Evolutionary conservation across 2,113 vertebrate species (phyloP).

Genomic region (Hemibagrus wyckioides): DNA sequence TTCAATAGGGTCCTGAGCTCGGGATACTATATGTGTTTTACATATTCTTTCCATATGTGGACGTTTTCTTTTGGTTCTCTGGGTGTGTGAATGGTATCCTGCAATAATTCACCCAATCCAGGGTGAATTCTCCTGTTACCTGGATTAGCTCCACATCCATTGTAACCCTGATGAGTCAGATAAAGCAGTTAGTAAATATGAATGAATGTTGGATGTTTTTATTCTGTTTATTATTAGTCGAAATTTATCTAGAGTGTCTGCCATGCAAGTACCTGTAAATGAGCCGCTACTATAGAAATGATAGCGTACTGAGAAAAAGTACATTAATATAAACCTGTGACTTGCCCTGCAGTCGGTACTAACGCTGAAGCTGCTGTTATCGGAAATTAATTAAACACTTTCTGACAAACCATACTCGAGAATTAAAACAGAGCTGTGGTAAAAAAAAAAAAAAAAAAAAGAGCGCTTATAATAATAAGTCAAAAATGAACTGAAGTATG

Average conservation of each 20-base stretch:
- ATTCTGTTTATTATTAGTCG: background rate
- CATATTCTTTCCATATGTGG: background rate
- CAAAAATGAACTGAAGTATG: background rate
- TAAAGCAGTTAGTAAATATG: background rate
- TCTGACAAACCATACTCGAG: background rate
- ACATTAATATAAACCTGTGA: conserved; percentile 1
- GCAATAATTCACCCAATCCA: background rate
- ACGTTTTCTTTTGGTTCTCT: background rate
- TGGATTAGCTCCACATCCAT: background rate
- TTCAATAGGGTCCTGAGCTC: background rate
- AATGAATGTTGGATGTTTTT: background rate
- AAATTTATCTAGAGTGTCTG: background rate
- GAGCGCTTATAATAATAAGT: background rate
- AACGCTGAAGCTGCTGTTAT: background rate
- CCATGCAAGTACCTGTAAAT: background rate
- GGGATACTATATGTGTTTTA: too few relatives aligned
- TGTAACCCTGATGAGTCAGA: background rate
- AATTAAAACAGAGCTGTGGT: background rate
- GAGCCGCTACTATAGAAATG: background rate
- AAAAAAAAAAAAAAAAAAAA: too few relatives aligned
- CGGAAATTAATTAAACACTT: background rate
- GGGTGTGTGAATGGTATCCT: background rate
- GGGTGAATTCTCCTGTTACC: background rate
- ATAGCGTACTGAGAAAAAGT: background rate
- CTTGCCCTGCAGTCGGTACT: background rate